Evolutionary conservation across 2,113 vertebrate genomes (phyloP).

Genomic region (Nesogale talazaci): DNA sequence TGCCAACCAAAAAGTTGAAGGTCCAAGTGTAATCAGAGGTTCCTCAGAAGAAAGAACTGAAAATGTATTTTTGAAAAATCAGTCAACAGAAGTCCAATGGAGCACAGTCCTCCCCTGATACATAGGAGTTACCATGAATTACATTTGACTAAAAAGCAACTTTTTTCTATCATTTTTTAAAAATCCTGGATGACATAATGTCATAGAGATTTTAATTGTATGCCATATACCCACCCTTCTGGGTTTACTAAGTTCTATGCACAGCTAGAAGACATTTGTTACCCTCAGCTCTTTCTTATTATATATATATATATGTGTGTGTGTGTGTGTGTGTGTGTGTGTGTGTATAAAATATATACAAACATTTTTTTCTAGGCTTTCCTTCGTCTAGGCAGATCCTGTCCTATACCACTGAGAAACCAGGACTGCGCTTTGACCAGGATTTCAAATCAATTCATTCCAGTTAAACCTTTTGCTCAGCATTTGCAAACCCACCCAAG

Average conservation of each 20-base stretch:
- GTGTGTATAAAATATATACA: no score
- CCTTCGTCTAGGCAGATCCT: neutral
- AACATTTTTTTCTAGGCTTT: neutral
- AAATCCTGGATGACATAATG: neutral
- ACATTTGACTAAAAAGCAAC: neutral
- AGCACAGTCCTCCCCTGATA: neutral
- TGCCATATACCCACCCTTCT: no score
- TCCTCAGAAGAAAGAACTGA: neutral
- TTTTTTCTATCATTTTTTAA: neutral
- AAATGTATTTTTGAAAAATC: neutral
- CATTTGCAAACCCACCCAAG: neutral
- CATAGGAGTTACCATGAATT: neutral
- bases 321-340: no score
- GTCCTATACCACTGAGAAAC: neutral
- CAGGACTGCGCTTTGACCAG: neutral
- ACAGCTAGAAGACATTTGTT: neutral
- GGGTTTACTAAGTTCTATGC: neutral
- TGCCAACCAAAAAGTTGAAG: neutral
- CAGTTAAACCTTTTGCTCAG: neutral
- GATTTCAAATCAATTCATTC: neutral
- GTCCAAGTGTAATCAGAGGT: neutral
- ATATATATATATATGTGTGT: neutral
- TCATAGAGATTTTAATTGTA: neutral
- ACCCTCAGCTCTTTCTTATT: neutral
- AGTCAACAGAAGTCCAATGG: neutral